Evolutionary conservation across 2,113 vertebrate genomes (phyloP).

Genomic region (Heterocephalus glaber): DNA sequence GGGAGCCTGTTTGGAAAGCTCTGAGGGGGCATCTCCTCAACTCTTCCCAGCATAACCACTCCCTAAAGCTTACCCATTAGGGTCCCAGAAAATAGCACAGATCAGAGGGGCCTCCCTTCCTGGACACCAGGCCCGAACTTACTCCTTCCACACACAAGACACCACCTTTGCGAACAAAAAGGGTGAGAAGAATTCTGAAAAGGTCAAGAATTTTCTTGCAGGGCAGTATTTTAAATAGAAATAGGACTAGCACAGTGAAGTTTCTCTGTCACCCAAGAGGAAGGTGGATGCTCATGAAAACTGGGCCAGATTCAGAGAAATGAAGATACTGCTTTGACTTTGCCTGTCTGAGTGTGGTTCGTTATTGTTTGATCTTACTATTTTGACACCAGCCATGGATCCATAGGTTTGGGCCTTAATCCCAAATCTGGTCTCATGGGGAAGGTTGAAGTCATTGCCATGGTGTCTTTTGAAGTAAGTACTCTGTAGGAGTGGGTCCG

Average conservation of each 20-base stretch:
- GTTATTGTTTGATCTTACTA: background rate
- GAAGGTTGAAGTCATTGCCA: background rate
- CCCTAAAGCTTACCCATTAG: background rate
- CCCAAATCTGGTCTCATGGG: background rate
- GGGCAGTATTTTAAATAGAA: background rate
- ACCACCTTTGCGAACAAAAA: background rate
- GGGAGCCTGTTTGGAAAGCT: background rate
- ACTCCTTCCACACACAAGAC: background rate
- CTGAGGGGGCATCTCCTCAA: background rate
- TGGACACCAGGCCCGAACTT: background rate
- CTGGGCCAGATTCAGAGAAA: background rate
- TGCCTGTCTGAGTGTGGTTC: background rate
- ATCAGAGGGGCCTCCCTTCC: background rate
- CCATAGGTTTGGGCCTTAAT: background rate
- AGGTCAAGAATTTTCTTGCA: background rate
- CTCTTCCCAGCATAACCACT: background rate
- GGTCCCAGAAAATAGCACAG: background rate
- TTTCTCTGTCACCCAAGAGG: background rate
- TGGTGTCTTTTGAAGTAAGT: slow-evolving; percentile 19
- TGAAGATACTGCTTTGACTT: background rate
- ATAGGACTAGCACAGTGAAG: background rate
- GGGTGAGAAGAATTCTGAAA: background rate
- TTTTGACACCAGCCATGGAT: background rate
- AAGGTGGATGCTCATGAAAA: background rate
- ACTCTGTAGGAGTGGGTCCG: background rate